Evolutionary conservation across 2,113 vertebrate genomes (phyloP), one percentile per base, ranked within the genome.

Genomic region (Accipiter virgatus): DNA sequence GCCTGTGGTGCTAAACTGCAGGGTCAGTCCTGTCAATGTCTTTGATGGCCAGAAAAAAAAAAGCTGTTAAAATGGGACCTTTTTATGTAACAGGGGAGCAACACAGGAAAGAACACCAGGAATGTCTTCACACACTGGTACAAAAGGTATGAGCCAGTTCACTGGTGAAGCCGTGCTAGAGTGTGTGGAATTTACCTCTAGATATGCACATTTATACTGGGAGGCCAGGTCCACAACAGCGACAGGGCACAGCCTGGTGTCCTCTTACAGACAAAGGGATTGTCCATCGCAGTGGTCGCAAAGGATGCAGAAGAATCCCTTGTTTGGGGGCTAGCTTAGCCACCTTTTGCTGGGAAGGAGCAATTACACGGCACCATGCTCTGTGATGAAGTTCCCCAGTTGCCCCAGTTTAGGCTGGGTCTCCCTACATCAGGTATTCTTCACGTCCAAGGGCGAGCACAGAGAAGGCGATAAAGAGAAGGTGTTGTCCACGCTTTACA

Each of bases 231-330:
- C 27, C 40, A 23, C 0, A 1, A 58, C 9, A 16, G 56, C 32
- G 34, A n/a, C 11, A 43, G 32, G 20, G 27, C 18, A 36, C 10
- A 78, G 36, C 40, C 17, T 34, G 27, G 14, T 34, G 31, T 16
- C 56, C 58, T 67, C 7, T 85, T 71, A 61, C 16, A 77, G 23
- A 78, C 15, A 50, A 74, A 47, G 11, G 7, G 36, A 32, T 55
- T 74, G 12, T 53, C 19, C 22, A 42, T 19, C 2, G 0, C 4
- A 75, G 18, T 0, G 1, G 61, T 62, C 13, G 6, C 31, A 78
- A 71, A 56, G 38, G 22, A 56, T 72, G 32, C 36, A 43, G 81
- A 58, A 89, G 14, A 81, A 63, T 53, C 18, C 23, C 36, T 26
- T 5, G 0, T 53, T 63, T 72, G 42, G 16, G 16, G 53, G 21